Percentiles rank a stretch among this genome's conserved stretches.
These are phyloP conservation scores for Rhimphoctona megacephalus DNA, from an alignment of 2,888 invertebrate genomes.

Conservation along the genomic window DNA sequence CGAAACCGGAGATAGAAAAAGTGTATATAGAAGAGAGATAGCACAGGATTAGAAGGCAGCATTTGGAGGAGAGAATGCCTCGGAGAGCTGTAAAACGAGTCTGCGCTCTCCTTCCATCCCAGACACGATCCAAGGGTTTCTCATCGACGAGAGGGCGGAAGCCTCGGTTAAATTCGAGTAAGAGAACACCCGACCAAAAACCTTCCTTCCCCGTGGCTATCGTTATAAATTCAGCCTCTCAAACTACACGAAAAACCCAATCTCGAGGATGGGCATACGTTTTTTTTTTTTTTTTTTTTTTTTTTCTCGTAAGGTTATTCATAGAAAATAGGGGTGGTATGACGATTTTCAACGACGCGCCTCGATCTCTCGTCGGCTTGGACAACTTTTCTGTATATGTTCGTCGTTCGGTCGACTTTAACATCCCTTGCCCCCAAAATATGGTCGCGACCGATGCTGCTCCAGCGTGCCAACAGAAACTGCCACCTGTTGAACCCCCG, in stretches of 20 bases:
- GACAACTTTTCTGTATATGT: background rate
- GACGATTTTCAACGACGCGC: background rate
- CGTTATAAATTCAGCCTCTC: background rate
- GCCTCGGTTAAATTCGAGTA: background rate
- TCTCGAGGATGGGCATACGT: too few relatives aligned
- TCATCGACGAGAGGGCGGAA: background rate
- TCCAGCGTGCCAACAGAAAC: background rate
- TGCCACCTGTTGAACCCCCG: conserved; percentile 50
- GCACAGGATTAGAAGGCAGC: conserved; percentile 67
- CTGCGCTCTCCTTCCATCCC: conserved; percentile 7
- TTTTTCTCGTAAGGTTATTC: background rate
- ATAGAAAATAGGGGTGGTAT: background rate
- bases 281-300: too few relatives aligned
- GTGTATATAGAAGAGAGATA: conserved; percentile 5
- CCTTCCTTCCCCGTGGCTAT: background rate
- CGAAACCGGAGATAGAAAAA: background rate
- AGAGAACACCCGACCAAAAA: background rate
- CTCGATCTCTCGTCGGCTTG: background rate
- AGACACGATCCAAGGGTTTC: conserved; percentile 14
- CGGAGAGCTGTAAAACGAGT: conserved; percentile 20
- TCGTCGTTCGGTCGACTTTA: background rate
- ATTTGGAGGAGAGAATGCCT: conserved; percentile 62
- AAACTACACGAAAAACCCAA: background rate
- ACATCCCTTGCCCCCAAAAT: background rate
- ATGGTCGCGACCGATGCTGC: background rate